Base-by-base conservation (phyloP, 2,113 vertebrate genomes). In the Megalops atlanticus region DNA sequence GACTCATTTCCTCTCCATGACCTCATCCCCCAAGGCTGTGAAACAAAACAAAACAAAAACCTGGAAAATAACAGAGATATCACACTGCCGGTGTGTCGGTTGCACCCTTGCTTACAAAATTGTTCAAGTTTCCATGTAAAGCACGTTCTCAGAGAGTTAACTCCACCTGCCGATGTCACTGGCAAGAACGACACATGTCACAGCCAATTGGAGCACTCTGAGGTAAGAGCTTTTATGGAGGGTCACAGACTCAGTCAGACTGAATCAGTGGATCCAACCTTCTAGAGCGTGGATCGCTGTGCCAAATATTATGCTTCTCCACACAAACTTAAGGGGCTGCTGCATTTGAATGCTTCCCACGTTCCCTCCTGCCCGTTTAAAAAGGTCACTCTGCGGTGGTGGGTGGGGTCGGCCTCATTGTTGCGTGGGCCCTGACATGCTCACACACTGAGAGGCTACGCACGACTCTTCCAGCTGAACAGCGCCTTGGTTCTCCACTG, bases 311-410 rank as follows among this genome's bases (percentile, higher is more conserved):
- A 78, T 84, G 77, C 12, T 81, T 77, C 27, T 79, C 52, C 68
- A 4, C 73, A 10, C 73, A 16, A 10, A 81, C 78, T 87, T 83
- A 49, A 77, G 71, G 27, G 36, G n/a, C 81, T 80, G 47, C 83
- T 77, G 58, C 80, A 84, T 86, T 85, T 54, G 64, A 84, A 85
- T 79, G 82, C 86, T 85, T 16, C 40, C 33, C 36, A 58, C 21
- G 69, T 39, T 16, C 40, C 33, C 36, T 41, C 21, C 45, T 39
- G 76, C 0, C 21, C 49, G 3, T 52, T 11, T 16, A 18, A 52
- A 16, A 3, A 18, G 49, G 16, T 52, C 16, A 14, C 49, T 52
- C 49, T 52, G 16, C 49, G 3, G 3, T 52, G 3, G 3, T 11
- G 49, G 49, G 11, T 52, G 16, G 49, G 2, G n/a, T n/a, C n/a